A percentile compares a stretch with the other conserved stretches of the same genome.
These are phyloP conservation scores for Lineus longissimus DNA, from an alignment of 1,140 invertebrate genomes.

Conservation along the genomic window DNA sequence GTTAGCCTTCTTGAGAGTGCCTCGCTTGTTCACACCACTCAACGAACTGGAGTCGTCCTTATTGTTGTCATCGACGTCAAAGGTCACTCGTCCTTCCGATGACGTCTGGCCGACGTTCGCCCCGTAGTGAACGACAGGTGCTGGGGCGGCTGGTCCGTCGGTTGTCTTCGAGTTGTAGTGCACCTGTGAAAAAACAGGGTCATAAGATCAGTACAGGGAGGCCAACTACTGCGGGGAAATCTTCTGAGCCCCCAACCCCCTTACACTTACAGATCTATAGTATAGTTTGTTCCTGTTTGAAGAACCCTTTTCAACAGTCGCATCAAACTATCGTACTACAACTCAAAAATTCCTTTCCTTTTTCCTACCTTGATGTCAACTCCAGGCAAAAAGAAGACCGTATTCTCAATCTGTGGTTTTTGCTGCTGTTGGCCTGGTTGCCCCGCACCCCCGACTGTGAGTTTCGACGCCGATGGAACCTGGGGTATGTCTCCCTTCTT, in stretches of 20 bases:
- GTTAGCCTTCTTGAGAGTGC: slow-evolving; percentile 80
- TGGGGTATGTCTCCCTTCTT: neutral
- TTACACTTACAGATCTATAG: no score
- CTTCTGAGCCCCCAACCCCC: no score
- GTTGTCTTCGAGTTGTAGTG: slow-evolving; percentile 48
- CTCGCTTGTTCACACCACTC: slow-evolving; percentile 14
- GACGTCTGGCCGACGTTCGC: neutral
- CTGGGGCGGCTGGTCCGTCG: slow-evolving; percentile 7
- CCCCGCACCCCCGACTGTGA: no score
- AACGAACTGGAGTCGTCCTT: neutral
- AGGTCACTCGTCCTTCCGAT: no score
- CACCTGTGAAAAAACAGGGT: slow-evolving; percentile 27
- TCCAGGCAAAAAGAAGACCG: slow-evolving; percentile 91
- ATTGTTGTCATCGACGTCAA: neutral
- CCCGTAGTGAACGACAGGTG: slow-evolving; percentile 1
- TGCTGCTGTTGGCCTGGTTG: slow-evolving; percentile 11
- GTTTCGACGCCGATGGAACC: no score
- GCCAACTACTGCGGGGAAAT: no score
- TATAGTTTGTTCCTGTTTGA: no score
- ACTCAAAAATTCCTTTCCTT: no score
- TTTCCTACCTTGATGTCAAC: slow-evolving; percentile 88
- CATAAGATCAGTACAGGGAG: neutral
- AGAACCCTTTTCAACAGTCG: no score
- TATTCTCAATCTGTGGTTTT: slow-evolving; percentile 56
- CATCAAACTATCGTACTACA: no score